phyloP scores from a whole-genome alignment of 2,888 invertebrate genomes.

The Alviniconcha strummeri region DNA sequence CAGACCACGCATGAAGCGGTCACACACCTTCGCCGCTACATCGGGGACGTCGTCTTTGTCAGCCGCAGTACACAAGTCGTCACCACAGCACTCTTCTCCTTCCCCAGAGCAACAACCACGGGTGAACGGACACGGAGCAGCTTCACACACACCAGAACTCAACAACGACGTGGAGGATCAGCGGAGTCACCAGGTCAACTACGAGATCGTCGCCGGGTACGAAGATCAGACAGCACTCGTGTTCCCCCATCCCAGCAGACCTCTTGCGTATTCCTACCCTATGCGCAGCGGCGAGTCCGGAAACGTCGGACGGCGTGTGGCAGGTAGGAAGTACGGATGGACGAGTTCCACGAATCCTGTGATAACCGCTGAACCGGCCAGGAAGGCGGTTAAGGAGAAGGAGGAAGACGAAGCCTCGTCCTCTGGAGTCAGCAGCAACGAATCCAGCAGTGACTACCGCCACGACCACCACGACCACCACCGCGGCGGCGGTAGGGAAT shows the following conservation, averaged over 20 bases:
- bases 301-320: not conserved
- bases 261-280: not conserved
- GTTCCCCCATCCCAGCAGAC: not conserved
- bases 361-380: not conserved
- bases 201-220: no score
- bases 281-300: not conserved
- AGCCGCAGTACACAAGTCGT: not conserved
- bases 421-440: slow-evolving; percentile 6
- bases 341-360: not conserved
- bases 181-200: no score
- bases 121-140: no score
- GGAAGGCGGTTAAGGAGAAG: not conserved
- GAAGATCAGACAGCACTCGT: not conserved
- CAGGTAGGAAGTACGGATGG: not conserved
- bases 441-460: not conserved
- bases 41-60: not conserved
- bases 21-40: slow-evolving; percentile 7
- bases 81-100: not conserved
- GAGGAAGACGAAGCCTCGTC: not conserved
- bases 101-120: not conserved
- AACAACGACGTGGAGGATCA: no score
- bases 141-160: no score
- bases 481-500: no score
- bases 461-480: not conserved
- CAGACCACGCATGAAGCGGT: not conserved